These are phyloP conservation scores for Mythimna albipuncta DNA, from an alignment of 2,888 invertebrate species.

Conservation along the genomic window DNA sequence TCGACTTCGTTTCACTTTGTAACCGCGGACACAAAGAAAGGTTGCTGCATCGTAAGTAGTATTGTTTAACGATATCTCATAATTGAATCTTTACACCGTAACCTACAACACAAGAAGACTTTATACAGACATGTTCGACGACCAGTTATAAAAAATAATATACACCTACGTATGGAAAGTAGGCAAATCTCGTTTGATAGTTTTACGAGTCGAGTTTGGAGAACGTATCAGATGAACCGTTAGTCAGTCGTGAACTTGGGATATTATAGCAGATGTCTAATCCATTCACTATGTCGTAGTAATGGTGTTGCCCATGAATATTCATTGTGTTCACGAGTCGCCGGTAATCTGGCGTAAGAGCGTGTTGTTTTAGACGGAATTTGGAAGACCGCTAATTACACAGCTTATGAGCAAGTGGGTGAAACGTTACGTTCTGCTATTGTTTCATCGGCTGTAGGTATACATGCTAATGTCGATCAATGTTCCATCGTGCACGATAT, in stretches of 20 bases:
- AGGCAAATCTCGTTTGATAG: constrained; percentile 66
- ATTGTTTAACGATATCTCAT: constrained; percentile 85
- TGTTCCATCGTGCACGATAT: constrained; percentile 34
- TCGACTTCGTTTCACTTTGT: constrained; percentile 77
- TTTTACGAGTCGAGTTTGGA: constrained; percentile 61
- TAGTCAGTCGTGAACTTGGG: constrained; percentile 66
- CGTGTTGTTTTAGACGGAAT: constrained; percentile 60
- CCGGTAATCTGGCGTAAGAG: constrained; percentile 68
- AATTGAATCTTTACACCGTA: constrained; percentile 85
- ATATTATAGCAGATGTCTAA: constrained; percentile 69
- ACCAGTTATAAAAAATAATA: constrained; percentile 59
- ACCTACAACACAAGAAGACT: constrained; percentile 75
- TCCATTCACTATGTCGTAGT: constrained; percentile 72
- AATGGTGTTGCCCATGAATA: constrained; percentile 75
- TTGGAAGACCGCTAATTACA: constrained; percentile 77
- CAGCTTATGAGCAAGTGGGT: constrained; percentile 80
- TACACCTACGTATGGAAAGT: constrained; percentile 68
- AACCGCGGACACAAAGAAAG: constrained; percentile 82
- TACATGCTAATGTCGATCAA: constrained; percentile 47
- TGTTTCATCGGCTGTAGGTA: constrained; percentile 63
- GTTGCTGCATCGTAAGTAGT: constrained; percentile 80
- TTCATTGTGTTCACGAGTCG: constrained; percentile 70
- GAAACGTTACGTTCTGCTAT: constrained; percentile 72
- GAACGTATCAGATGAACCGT: constrained; percentile 65
- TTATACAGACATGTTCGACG: constrained; percentile 64